Base-by-base conservation (phyloP, 30 jellyfish, hydroid and myxozoan species). In the Cassiopea andromeda region DNA sequence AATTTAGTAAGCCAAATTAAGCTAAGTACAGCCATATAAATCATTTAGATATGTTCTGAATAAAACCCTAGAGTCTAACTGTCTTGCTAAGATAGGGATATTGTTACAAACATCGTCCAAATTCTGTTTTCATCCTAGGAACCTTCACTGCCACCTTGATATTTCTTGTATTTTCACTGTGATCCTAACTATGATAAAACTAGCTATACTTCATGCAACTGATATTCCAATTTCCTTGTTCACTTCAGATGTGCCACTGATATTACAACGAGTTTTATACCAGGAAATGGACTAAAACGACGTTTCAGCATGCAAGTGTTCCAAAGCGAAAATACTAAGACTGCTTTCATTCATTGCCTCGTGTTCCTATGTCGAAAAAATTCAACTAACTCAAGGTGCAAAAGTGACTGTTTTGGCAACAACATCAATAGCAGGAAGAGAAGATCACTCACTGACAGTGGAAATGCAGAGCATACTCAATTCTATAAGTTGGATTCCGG, bases 221-320 rank as follows among this genome's bases (percentile, higher is more conserved):
- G 46, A 66, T 4, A 66, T 66, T 66, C 19, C 43, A 66, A 3
- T 19, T 66, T 19, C 15, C 15, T 19, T 66, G 6, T 66, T 66
- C 27, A 16, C 38, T 73, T 18, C 60, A 73, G 82, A 12, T 73
- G 82, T 46, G 12, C 10, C 5, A 6, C n/a, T 17, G 82, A 73
- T 44, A 4, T 27, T 3, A 44, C 82, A 7, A 73, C 82, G 38
- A 73, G 82, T 13, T 73, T 73, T 46, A 44, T 73, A 7, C 82
- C 82, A 3, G 58, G 59, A 44, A 73, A 7, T 3, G 17, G 58
- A 3, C 82, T 73, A 13, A 44, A 13, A 73, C 82, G 82, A 10
- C 82, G 82, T 3, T 73, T 73, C 58, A 73, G 58, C 0, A 73
- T 44, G 58, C 82, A 73, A 73, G 82, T 16, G 60, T 73, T 73